Evolutionary conservation across 2,888 invertebrate species (phyloP), one percentile per base, ranked within the genome.

Genomic region (Anodontia alba): DNA sequence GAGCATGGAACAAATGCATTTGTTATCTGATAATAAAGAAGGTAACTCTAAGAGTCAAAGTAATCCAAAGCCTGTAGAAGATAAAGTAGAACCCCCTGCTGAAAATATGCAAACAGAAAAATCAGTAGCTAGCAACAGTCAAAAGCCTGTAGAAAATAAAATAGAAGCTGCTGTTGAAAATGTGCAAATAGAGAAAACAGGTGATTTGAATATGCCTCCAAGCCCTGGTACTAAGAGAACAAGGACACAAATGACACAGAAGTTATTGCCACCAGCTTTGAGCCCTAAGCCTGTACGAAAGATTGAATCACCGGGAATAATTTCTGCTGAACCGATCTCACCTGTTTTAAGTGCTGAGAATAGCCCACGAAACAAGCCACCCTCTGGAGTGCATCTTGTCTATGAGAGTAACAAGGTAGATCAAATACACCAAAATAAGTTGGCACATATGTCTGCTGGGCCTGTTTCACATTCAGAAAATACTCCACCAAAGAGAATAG

Each of bases 1-100:
- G 68, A 85, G 85, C 78, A 74, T 78, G n/a, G 85, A 85, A 38
- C 80, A 82, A 62, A 62, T 83, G 31, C 33, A 74, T 73, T 29
- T 75, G 31, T 1, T 62, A 38, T 20, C 51, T 0, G 75, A 73
- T 42, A 49, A 70, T 36, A 76, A 62, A 66, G 62, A 57, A 33
- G 23, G 20, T 8, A 31, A 17, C 1, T 15, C 62, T 12, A 62
- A 62, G 33, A 62, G 1, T n/a, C 62, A n/a, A 7, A 29, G 26
- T 31, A 62, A 62, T 8, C 31, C 26, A 62, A 62, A 62, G 20
- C 17, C 62, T n/a, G 33, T 33, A 8, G 62, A 33, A 29, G 33
- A 62, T 62, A 20, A 62, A 33, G 7, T 31, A n/a, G 46, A n/a
- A 1, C 43, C 43, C 1, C 49, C 29, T 36, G 49, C 15, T n/a